These are phyloP conservation scores for Bembecia ichneumoniformis DNA, from an alignment of 2,888 invertebrate genomes.

Conservation along the genomic window DNA sequence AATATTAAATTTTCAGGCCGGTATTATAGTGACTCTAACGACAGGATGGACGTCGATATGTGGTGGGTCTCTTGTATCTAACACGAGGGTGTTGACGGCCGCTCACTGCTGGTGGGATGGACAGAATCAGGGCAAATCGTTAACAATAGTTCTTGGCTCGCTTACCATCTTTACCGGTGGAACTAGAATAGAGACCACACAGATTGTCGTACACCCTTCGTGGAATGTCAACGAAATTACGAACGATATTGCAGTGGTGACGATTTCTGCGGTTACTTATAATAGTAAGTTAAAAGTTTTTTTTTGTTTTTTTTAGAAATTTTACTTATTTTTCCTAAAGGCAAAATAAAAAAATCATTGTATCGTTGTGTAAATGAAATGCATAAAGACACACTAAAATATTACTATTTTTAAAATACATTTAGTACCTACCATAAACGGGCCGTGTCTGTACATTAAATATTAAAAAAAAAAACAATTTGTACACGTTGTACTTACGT, in stretches of 20 bases:
- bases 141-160: slow-evolving; percentile 52
- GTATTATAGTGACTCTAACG: slow-evolving; percentile 37
- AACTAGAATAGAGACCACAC: slow-evolving; percentile 32
- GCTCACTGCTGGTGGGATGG: slow-evolving; percentile 64
- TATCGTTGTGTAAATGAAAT: too few relatives aligned
- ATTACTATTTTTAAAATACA: too few relatives aligned
- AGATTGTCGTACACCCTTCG: slow-evolving; percentile 33
- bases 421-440: too few relatives aligned
- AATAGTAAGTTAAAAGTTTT: slow-evolving; percentile 34
- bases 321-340: too few relatives aligned
- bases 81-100: slow-evolving; percentile 44
- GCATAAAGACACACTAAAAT: too few relatives aligned
- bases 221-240: slow-evolving; percentile 37
- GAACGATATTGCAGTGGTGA: slow-evolving; percentile 46
- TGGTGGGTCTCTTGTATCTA: slow-evolving; percentile 48
- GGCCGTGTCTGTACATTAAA: too few relatives aligned
- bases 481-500: too few relatives aligned
- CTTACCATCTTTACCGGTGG: slow-evolving; percentile 49
- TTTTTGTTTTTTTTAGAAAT: slow-evolving; percentile 5
- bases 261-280: slow-evolving; percentile 27
- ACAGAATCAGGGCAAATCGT: slow-evolving; percentile 30
- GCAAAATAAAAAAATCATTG: too few relatives aligned
- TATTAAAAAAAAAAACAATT: too few relatives aligned
- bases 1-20: slow-evolving; percentile 45
- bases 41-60: slow-evolving; percentile 46